These are phyloP conservation scores for Platygyra sinensis DNA, from an alignment of 64 coral and sea anemone genomes.

Conservation along the genomic window DNA sequence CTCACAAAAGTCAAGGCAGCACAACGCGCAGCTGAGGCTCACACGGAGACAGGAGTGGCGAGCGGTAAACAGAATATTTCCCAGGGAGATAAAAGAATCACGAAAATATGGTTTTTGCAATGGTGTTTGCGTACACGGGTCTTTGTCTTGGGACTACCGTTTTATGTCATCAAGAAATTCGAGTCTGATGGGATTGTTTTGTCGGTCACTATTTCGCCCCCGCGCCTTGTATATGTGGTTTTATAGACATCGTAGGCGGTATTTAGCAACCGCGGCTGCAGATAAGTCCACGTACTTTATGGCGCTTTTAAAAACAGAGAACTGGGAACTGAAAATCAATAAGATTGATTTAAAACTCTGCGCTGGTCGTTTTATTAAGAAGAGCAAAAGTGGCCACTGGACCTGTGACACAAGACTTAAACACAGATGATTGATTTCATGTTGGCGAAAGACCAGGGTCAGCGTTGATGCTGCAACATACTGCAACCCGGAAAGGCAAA, in stretches of 20 bases:
- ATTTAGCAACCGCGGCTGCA: neutral
- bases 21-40: neutral
- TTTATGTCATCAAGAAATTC: constrained; percentile 61
- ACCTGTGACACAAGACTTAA: neutral
- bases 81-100: constrained; percentile 22
- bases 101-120: constrained; percentile 46
- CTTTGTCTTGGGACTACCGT: constrained; percentile 65
- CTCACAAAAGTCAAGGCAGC: constrained; percentile 23
- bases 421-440: neutral
- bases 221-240: constrained; percentile 57
- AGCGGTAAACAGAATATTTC: neutral
- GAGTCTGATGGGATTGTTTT: constrained; percentile 34
- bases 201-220: constrained; percentile 46
- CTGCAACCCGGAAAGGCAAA: too few species aligned
- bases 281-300: constrained; percentile 31
- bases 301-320: too few species aligned
- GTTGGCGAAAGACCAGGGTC: neutral
- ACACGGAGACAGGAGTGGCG: neutral
- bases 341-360: neutral
- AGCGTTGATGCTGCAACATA: too few species aligned
- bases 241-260: constrained; percentile 9
- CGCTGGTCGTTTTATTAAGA: neutral
- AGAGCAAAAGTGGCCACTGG: neutral
- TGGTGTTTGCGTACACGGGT: constrained; percentile 27
- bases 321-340: constrained; percentile 15